Conservation (phyloP, 2,113 vertebrate genomes). For the Myiozetetes cayanensis region DNA sequence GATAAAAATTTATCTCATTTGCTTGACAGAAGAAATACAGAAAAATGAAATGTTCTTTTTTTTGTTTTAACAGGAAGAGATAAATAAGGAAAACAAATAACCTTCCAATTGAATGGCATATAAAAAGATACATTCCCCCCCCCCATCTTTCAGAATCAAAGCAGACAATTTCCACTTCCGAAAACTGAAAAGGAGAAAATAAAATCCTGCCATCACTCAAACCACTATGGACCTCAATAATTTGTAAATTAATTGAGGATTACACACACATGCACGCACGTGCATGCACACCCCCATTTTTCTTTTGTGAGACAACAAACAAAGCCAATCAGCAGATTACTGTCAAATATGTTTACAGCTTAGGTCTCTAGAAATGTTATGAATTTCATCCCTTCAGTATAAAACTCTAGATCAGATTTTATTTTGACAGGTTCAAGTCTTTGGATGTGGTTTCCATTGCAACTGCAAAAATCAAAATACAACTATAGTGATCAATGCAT, state of each 20-base stretch:
- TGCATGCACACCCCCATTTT: not conserved
- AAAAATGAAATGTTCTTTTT: not conserved
- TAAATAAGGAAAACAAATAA: conserved; percentile 31
- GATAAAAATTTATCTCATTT: not conserved
- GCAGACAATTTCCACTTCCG: not conserved
- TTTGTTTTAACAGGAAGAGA: not conserved
- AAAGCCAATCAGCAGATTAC: conserved; percentile 64
- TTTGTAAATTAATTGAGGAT: conserved; percentile 70
- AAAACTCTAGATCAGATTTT: conserved; percentile 57
- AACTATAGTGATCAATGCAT: not conserved
- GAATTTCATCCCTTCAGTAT: conserved; percentile 28
- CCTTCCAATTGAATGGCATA: not conserved
- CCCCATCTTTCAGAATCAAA: not conserved
- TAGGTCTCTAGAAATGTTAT: conserved; percentile 39
- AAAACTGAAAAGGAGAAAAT: conserved; percentile 10
- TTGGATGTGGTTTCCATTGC: conserved; percentile 40
- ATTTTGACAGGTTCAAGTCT: conserved; percentile 33
- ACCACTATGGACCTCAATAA: conserved; percentile 29
- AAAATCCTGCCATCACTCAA: conserved; percentile 28
- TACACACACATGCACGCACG: not conserved
- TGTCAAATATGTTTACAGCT: conserved; percentile 43
- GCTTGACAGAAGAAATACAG: not conserved
- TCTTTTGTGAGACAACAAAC: conserved; percentile 42
- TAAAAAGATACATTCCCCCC: not conserved
- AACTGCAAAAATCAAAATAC: conserved; percentile 23